Evolutionary conservation across 2,113 vertebrate genomes (phyloP).

Genomic region (Pelmatolapia mariae): DNA sequence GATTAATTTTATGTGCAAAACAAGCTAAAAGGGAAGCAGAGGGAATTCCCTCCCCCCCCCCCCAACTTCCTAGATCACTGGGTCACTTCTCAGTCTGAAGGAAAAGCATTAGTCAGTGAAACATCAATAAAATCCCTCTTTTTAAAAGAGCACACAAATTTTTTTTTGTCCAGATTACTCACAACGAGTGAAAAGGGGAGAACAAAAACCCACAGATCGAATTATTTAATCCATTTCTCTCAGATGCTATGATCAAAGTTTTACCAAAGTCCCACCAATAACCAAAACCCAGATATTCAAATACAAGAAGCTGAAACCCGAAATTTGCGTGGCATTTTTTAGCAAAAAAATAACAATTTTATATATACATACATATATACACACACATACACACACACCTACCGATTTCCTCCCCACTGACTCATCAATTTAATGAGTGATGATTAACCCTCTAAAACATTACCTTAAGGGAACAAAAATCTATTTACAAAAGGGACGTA

Average conservation of each 20-base stretch:
- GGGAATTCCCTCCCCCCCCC: neutral
- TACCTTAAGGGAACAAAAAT: neutral
- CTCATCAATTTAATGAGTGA: neutral
- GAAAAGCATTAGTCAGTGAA: neutral
- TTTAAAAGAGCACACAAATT: neutral
- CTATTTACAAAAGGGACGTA: neutral
- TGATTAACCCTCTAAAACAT: neutral
- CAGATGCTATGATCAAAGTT: neutral
- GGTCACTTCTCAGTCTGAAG: neutral
- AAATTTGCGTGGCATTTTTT: neutral
- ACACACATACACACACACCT: no score
- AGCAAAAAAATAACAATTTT: accelerated
- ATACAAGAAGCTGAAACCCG: neutral
- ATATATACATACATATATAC: no score
- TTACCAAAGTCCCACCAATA: neutral
- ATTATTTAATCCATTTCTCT: neutral
- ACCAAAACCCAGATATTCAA: neutral
- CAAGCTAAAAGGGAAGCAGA: neutral
- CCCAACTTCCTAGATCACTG: neutral
- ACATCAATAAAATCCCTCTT: neutral
- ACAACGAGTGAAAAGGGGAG: neutral
- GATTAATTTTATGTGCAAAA: neutral
- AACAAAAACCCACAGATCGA: neutral
- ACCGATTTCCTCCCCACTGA: neutral
- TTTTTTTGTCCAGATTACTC: neutral